Base-by-base conservation (phyloP, 2,888 invertebrate genomes). In the Nymphalis c-album region DNA sequence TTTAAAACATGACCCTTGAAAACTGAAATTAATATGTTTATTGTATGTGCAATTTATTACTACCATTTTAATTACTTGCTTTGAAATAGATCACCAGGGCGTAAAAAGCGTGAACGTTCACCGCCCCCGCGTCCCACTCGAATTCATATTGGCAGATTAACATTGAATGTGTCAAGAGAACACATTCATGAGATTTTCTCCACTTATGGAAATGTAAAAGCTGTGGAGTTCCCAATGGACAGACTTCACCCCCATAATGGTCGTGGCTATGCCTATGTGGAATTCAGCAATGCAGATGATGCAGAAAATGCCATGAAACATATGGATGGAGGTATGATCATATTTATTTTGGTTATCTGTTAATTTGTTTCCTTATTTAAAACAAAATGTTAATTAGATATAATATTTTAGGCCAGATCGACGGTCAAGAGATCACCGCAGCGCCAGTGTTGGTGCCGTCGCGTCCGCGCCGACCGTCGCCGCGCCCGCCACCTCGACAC, bases 281-380 rank as follows among this genome's bases (percentile, higher is more conserved):
- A 99, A 81, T 99, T 96, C 88, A 96, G 95, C 74, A 97, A 95
- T 64, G 94, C 98, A 0, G 99, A 99, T 76, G 98, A 99, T 86
- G 99, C 99, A 22, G 98, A 99, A 85, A 98, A 98, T 86, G 99
- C 99, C 0, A 97, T 99, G 95, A 99, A 99, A 87, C 98, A 99
- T 83, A 99, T 99, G 99, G 99, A 99, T 90, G 99, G 99, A 83
- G 99, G 96, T 95, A 90, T 35, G 35, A n/a, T 61, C 35, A 71
- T 40, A 16, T 4, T 48, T 48, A 48, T 17, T 48, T 7, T n/a
- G n/a, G 48, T 48, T 7, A 8, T 48, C n/a, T 48, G 48, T n/a
- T 48, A 2, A 6, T 18, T 48, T 2, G n/a, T 40, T 40, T 40
- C 3, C 40, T 40, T 40, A 40, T 40, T 40, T 40, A 0, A 22